A percentile compares a stretch with the other conserved stretches of the same genome.
Evolutionary conservation across 2,113 vertebrate genomes (phyloP).

Genomic region (Salvator merianae): DNA sequence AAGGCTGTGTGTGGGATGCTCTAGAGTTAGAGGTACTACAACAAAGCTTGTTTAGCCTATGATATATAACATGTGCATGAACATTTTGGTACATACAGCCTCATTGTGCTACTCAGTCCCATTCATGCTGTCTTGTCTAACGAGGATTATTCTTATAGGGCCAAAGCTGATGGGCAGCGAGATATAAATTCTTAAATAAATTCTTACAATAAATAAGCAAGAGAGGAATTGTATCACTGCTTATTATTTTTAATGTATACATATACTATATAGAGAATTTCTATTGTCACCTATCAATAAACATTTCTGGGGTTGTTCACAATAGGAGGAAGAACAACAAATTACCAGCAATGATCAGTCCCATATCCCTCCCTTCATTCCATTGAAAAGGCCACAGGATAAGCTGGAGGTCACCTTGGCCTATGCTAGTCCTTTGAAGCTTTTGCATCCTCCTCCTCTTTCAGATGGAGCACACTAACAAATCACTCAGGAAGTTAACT

Average conservation of each 20-base stretch:
- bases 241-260: no score
- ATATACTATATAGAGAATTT: no score
- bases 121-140: not conserved
- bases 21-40: not conserved
- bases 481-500: not conserved
- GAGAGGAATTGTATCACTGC: no score
- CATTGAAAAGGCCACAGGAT: not conserved
- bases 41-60: not conserved
- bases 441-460: not conserved
- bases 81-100: not conserved
- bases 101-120: no score
- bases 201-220: no score
- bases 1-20: no score
- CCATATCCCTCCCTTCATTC: not conserved
- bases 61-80: not conserved
- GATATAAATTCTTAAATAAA: not conserved
- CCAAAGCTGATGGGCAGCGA: not conserved
- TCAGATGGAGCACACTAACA: not conserved
- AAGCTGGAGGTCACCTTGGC: not conserved
- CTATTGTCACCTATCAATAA: no score
- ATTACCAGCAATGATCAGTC: not conserved
- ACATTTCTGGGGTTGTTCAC: no score
- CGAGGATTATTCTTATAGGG: not conserved
- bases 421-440: not conserved
- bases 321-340: no score